Evolutionary conservation across 2,797 vertebrate genomes (phyloP), one percentile per base, ranked within the genome.

Genomic region (Microctenopoma stevenorrisi): DNA sequence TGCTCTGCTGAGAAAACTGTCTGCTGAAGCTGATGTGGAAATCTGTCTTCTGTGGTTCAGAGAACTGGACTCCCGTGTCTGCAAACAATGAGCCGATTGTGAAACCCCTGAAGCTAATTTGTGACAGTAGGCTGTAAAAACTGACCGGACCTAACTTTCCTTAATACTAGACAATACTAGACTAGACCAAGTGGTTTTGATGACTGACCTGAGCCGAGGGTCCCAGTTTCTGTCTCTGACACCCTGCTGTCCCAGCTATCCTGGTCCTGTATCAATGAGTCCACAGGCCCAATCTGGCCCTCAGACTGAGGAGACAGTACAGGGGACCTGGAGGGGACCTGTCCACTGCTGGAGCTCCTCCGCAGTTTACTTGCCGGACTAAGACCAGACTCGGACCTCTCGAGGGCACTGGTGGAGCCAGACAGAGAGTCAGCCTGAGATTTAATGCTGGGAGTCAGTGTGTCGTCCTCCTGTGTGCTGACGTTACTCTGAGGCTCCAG

Each of bases 1-100:
- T 18, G 54, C 95, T 96, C 37, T 95, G 93, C 60, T 96, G 95
- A 0, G 95, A 95, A 64, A 76, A 78, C 88, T 96, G 96, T 14
- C 86, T 88, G 50, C 94, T 92, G 76, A 96, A 90, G 35, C 90
- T 94, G 85, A 94, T 93, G 65, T 90, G 93, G 1, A 93, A 80
- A 22, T 96, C 95, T 38, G 53, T 89, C 72, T 74, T 89, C 0
- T 94, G 90, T 1, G 95, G 91, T 14, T 91, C 92, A 25, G 90
- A 86, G 68, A 94, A 95, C 73, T 96, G 95, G 55, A 93, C 94
- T 7, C 90, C 92, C 30, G 46, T 46, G 55, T 93, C 95, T 94
- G 44, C 16, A 64, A 68, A 48, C 59, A 46, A 60, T 18, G 13
- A 25, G 1, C 3, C 7, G 0, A 59, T 57, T 44, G 22, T 25